Conservation (phyloP, 1,140 invertebrate species). For the Conus ventricosus region DNA sequence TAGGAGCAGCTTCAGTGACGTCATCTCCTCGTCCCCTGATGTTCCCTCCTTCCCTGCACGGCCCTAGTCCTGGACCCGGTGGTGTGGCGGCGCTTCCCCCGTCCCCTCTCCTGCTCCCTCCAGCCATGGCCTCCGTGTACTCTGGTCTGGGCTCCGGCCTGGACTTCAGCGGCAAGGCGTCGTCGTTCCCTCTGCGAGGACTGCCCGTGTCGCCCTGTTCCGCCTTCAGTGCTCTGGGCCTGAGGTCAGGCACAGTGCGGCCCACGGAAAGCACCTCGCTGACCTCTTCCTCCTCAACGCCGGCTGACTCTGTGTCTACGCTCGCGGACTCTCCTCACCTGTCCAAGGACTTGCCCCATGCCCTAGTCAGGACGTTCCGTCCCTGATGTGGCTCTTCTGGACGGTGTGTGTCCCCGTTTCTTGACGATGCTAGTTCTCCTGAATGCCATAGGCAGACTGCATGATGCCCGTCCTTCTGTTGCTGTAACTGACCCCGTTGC, state of each 20-base stretch:
- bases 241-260: background rate
- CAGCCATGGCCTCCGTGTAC: constrained; percentile 5
- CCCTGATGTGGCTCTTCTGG: too few relatives aligned
- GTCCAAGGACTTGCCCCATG: background rate
- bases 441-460: background rate
- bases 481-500: background rate
- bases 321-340: background rate
- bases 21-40: background rate
- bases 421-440: too few relatives aligned
- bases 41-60: background rate
- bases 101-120: background rate
- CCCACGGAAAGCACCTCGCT: background rate
- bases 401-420: too few relatives aligned
- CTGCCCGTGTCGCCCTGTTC: constrained; percentile 17
- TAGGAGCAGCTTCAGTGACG: background rate
- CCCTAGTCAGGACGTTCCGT: background rate
- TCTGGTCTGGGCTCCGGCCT: background rate
- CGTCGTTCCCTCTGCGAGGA: background rate
- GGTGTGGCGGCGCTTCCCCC: background rate
- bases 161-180: background rate
- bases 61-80: background rate
- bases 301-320: background rate
- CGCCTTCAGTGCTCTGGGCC: constrained; percentile 25
- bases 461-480: background rate
- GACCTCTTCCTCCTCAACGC: background rate